These are phyloP conservation scores for Andrena bucephala DNA, from an alignment of 2,888 invertebrate species.

Conservation along the genomic window DNA sequence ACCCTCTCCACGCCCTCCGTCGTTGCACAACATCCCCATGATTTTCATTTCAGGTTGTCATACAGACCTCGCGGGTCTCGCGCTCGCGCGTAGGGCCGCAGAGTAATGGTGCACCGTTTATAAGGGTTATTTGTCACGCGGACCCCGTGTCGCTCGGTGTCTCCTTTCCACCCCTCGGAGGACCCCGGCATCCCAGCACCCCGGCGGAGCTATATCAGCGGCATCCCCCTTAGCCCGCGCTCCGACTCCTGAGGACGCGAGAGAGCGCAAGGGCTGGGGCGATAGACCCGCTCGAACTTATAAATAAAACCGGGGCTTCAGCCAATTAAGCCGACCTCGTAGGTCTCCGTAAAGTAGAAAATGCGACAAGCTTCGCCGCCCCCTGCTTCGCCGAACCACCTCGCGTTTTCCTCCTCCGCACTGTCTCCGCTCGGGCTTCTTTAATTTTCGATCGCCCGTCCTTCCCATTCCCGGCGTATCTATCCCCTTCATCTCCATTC, in stretches of 20 bases:
- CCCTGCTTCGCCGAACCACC: slow-evolving; percentile 11
- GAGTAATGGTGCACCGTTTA: slow-evolving; percentile 81
- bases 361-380: slow-evolving; percentile 76
- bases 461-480: background rate
- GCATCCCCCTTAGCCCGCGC: slow-evolving; percentile 49
- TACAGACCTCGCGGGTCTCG: slow-evolving; percentile 61
- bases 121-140: slow-evolving; percentile 84
- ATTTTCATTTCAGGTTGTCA: slow-evolving; percentile 80
- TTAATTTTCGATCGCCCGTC: slow-evolving; percentile 35
- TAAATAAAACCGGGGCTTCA: slow-evolving; percentile 82
- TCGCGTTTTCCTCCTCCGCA: background rate
- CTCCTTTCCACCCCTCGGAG: slow-evolving; percentile 51
- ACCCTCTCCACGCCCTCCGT: slow-evolving; percentile 59
- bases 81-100: slow-evolving; percentile 31
- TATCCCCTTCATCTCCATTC: slow-evolving; percentile 12
- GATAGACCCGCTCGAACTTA: slow-evolving; percentile 82
- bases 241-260: slow-evolving; percentile 43
- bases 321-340: slow-evolving; percentile 83
- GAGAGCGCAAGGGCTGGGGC: slow-evolving; percentile 59
- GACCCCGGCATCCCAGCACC: slow-evolving; percentile 5
- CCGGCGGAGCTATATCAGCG: slow-evolving; percentile 34
- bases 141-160: slow-evolving; percentile 47
- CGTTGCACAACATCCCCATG: slow-evolving; percentile 66
- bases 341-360: slow-evolving; percentile 83
- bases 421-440: slow-evolving; percentile 10